phyloP scores from a whole-genome alignment of 1,140 invertebrate species.

The Drosophila aff. region DNA sequence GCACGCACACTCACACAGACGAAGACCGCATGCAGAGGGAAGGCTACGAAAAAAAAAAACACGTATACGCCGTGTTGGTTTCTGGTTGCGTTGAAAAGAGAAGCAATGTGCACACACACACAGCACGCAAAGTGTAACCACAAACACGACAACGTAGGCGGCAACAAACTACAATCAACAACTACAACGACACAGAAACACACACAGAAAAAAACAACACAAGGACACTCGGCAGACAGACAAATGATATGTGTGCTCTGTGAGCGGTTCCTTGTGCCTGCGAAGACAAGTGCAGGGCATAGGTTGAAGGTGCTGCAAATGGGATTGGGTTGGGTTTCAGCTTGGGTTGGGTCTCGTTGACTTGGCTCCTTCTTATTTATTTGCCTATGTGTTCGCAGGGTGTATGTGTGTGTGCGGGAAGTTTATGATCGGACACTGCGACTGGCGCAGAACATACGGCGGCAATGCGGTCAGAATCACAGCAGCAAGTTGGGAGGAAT shows the following conservation, averaged over 20 bases:
- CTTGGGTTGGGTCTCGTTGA: slow-evolving; percentile 24
- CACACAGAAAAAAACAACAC: slow-evolving; percentile 8
- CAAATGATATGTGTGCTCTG: slow-evolving; percentile 71
- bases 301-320: slow-evolving; percentile 40
- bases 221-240: slow-evolving; percentile 47
- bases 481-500: slow-evolving; percentile 10
- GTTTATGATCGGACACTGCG: slow-evolving; percentile 76
- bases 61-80: slow-evolving; percentile 42
- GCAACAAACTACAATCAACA: slow-evolving; percentile 67
- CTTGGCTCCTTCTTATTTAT: slow-evolving; percentile 60
- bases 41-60: slow-evolving; percentile 33
- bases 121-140: slow-evolving; percentile 71
- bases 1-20: slow-evolving; percentile 11
- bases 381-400: slow-evolving; percentile 18
- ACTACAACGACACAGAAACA: slow-evolving; percentile 30
- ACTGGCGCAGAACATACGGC: slow-evolving; percentile 70
- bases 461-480: slow-evolving; percentile 58
- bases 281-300: slow-evolving; percentile 47
- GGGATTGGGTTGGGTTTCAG: slow-evolving; percentile 33
- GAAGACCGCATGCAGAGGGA: slow-evolving; percentile 60
- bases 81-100: slow-evolving; percentile 21
- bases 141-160: slow-evolving; percentile 73
- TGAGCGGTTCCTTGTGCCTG: slow-evolving; percentile 44
- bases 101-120: slow-evolving; percentile 26
- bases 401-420: slow-evolving; percentile 35